Evolutionary conservation across 2,797 vertebrate genomes (phyloP).

Genomic region (Eulemur coronatus): DNA sequence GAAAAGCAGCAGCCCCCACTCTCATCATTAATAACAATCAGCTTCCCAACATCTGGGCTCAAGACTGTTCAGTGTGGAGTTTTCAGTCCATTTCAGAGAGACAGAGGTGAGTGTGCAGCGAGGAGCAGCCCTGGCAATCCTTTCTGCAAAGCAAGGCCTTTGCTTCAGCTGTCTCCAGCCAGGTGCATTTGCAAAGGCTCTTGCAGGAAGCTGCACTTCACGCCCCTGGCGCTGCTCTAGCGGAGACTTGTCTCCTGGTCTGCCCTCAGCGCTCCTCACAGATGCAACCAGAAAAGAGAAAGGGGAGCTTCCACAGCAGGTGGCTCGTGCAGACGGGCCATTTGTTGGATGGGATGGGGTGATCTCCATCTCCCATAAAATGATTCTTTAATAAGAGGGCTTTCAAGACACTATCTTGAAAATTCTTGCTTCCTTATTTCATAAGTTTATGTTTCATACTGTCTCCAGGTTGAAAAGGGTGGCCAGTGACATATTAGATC

Average conservation of each 20-base stretch:
- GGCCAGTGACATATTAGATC: conserved; percentile 23
- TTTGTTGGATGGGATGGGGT: background rate
- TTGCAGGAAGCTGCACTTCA: background rate
- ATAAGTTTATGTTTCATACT: conserved; percentile 15
- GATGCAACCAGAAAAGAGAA: background rate
- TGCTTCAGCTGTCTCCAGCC: background rate
- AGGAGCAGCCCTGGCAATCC: too few relatives aligned
- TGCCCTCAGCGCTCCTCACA: background rate
- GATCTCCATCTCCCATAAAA: background rate
- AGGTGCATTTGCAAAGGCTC: background rate
- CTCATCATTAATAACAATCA: background rate
- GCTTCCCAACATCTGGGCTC: background rate
- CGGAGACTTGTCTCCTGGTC: background rate
- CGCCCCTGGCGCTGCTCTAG: background rate
- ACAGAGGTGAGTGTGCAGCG: accelerated
- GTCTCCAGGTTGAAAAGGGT: conserved; percentile 31
- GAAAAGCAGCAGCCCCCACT: background rate
- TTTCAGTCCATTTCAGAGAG: background rate
- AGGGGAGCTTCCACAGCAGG: background rate
- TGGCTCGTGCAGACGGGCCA: background rate
- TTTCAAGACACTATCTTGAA: background rate
- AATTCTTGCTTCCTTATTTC: background rate
- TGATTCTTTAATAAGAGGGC: conserved; percentile 23
- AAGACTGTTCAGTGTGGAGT: background rate
- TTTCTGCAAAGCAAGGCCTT: background rate